Evolutionary conservation across 2,888 invertebrate species (phyloP).

Genomic region (Agrochola lychnidis): DNA sequence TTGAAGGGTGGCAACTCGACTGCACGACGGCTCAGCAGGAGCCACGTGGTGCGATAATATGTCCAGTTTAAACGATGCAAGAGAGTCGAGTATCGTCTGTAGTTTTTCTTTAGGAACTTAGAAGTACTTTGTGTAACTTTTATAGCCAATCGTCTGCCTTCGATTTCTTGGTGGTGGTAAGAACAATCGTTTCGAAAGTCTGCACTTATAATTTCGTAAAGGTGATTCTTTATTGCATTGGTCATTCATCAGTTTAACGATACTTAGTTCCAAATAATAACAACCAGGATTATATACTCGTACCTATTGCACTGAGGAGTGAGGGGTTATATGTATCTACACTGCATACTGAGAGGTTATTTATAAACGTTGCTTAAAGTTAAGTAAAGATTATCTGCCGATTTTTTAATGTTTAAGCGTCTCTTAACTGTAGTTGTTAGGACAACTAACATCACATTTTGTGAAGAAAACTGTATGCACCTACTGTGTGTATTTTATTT

Average conservation of each 20-base stretch:
- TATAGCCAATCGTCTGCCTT: not conserved
- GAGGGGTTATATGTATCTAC: too few species aligned
- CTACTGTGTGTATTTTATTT: too few species aligned
- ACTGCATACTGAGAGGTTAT: too few species aligned
- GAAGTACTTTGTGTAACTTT: not conserved
- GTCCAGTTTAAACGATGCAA: slow-evolving; percentile 8
- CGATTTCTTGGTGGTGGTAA: not conserved
- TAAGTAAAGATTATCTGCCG: not conserved
- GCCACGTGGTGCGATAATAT: slow-evolving; percentile 30
- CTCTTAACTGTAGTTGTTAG: not conserved
- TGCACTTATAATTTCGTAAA: too few species aligned
- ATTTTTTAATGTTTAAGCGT: not conserved
- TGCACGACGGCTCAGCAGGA: not conserved
- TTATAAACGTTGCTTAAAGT: not conserved
- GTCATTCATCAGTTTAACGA: not conserved
- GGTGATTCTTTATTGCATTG: not conserved
- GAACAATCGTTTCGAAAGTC: not conserved
- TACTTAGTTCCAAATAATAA: not conserved
- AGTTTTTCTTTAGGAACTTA: not conserved
- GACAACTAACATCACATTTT: not conserved
- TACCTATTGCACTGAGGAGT: not conserved
- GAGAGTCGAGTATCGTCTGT: slow-evolving; percentile 19
- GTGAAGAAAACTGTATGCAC: not conserved
- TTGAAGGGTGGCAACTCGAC: slow-evolving; percentile 39
- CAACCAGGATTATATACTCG: not conserved